Evolutionary conservation across 2,113 vertebrate genomes (phyloP).

Genomic region (Antechinus stuartii): DNA sequence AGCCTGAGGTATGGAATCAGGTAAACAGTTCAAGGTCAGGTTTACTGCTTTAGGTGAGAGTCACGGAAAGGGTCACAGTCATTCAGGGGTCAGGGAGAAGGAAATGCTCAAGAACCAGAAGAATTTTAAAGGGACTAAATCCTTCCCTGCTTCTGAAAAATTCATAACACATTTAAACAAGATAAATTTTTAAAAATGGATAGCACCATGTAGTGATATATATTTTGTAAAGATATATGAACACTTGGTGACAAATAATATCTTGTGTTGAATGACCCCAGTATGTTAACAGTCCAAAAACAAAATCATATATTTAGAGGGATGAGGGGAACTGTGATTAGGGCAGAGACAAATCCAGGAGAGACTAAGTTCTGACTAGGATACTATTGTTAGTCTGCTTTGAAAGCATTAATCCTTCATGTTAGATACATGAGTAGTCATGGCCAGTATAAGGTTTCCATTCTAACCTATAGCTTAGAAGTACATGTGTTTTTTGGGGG

Average conservation of each 20-base stretch:
- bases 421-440: neutral
- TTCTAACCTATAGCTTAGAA: neutral
- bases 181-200: neutral
- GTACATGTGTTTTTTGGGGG: neutral
- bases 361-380: neutral
- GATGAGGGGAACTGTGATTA: neutral
- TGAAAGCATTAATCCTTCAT: neutral
- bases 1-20: neutral
- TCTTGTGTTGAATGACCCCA: neutral
- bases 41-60: neutral
- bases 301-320: neutral
- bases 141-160: neutral
- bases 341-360: neutral
- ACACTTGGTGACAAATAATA: neutral
- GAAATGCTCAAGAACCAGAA: neutral
- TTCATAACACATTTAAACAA: neutral
- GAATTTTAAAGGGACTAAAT: neutral
- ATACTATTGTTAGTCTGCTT: neutral
- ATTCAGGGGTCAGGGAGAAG: neutral
- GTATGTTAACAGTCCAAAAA: neutral
- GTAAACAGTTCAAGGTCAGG: neutral
- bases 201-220: neutral
- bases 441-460: neutral
- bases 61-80: neutral
- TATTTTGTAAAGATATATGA: neutral